phyloP scores from a whole-genome alignment of 37 sponge, comb jelly and placozoan genomes.

The Geodia barretti region DNA sequence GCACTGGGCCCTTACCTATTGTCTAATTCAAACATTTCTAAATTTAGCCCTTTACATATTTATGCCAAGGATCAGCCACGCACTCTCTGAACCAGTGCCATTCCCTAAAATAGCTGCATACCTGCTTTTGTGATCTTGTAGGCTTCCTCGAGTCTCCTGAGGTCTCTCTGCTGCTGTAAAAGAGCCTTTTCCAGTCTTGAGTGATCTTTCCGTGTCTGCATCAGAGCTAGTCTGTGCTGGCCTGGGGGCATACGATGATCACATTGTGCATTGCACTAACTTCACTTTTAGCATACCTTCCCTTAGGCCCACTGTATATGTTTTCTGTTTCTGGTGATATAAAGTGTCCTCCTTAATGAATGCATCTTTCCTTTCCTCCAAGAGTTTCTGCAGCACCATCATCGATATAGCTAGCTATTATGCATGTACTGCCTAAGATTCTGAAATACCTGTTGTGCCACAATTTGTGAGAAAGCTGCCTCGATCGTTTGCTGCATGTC shows the following conservation, averaged over 20 bases:
- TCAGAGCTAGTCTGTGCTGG: constrained; percentile 3
- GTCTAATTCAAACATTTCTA: too few relatives aligned
- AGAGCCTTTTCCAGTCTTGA: constrained; percentile 40
- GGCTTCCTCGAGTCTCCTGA: constrained; percentile 7
- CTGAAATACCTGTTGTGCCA: constrained; percentile 10
- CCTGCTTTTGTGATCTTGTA: constrained; percentile 20
- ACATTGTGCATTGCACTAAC: neutral
- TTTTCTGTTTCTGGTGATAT: too few relatives aligned
- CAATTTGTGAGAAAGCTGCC: neutral
- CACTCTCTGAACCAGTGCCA: too few relatives aligned
- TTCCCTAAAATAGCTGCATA: too few relatives aligned
- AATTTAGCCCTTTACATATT: too few relatives aligned
- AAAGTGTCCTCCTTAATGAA: neutral
- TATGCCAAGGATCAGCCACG: too few relatives aligned
- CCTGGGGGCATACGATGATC: neutral
- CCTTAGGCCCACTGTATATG: neutral
- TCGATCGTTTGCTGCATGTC: constrained; percentile 1
- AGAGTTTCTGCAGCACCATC: neutral
- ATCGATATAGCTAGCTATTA: neutral
- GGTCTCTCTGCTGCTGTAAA: constrained; percentile 33
- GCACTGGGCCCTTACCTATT: too few relatives aligned
- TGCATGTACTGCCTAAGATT: neutral
- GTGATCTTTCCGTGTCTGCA: constrained; percentile 38
- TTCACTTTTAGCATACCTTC: neutral
- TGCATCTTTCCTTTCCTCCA: constrained; percentile 19